Evolutionary conservation across 2,797 vertebrate species (phyloP).

Genomic region (Nyctalus aviator): DNA sequence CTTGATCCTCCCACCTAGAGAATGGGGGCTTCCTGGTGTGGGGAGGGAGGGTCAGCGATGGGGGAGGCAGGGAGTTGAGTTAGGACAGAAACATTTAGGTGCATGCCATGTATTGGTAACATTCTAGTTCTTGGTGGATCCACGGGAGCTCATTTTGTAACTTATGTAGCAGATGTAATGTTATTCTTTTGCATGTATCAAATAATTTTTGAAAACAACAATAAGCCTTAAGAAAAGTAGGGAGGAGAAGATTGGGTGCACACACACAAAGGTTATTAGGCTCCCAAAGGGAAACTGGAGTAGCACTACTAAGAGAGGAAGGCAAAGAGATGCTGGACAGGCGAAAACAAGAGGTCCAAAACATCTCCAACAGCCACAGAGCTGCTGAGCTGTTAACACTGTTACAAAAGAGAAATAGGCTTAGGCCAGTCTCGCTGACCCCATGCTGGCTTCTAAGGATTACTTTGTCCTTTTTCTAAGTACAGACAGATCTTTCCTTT

Average conservation of each 20-base stretch:
- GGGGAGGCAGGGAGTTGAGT: not conserved
- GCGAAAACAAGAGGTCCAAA: not conserved
- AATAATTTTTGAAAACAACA: slow-evolving; percentile 51
- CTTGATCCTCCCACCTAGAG: not conserved
- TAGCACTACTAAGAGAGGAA: not conserved
- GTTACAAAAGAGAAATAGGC: slow-evolving; percentile 21
- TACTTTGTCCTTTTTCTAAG: slow-evolving; percentile 17
- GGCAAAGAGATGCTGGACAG: not conserved
- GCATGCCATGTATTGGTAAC: not conserved
- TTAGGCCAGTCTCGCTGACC: not conserved
- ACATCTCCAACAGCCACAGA: not conserved
- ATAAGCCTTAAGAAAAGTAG: slow-evolving; percentile 36
- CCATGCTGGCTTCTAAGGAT: not conserved
- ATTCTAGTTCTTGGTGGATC: slow-evolving; percentile 19
- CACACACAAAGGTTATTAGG: not conserved
- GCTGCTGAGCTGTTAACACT: not conserved
- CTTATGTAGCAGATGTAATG: not conserved
- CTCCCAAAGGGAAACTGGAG: slow-evolving; percentile 15
- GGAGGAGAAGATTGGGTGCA: not conserved
- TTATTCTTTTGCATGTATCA: slow-evolving; percentile 33
- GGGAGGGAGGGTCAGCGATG: too few species aligned
- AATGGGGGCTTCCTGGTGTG: not conserved
- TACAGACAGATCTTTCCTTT: slow-evolving; percentile 27
- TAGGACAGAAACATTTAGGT: slow-evolving; percentile 16
- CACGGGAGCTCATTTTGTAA: slow-evolving; percentile 29